Evolutionary conservation across 2,797 vertebrate genomes (phyloP), one percentile per base, ranked within the genome.

Genomic region (Sylvilagus floridanus): DNA sequence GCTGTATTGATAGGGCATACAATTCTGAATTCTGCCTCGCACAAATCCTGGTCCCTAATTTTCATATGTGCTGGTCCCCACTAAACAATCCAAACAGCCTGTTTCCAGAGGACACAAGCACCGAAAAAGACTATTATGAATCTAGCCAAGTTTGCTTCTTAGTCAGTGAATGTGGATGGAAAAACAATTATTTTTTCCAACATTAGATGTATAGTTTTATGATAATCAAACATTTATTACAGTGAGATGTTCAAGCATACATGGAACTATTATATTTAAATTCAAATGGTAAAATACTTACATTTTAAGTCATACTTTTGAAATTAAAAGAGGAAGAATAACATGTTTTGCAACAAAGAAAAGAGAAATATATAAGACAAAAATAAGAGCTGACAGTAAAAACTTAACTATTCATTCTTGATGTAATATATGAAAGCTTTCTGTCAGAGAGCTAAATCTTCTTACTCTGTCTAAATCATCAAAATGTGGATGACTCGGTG

Each of bases 401-500:
- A 97, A 35, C 42, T 86, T 71, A 90, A 94, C 52, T 90, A 78
- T 95, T 93, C 68, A 83, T 86, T 93, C 82, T 97, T 69, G 30
- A 86, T 37, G 90, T 47, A 93, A 88, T 13, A 9, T 6, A 37
- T 32, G 54, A 69, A 92, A 57, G 90, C 32, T 90, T 92, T 93
- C 42, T 47, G 91, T 97, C 93, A 82, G 90, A 94, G 97, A 94
- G 97, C 94, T 98, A 97, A 60, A 97, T 97, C 93, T 98, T 98
- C 97, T 97, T 99, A 96, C 98, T 98, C 94, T 98, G 96, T 99
- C 99, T 98, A 99, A 97, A 97, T 99, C 99, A 57, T 99, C 98
- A 84, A 99, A 99, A 98, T 99, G 99, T 0, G 99, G 98, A 96
- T 99, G 99, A 11, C 98, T 99, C 98, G 99, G 98, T 68, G 99